Conservation (phyloP, 2,797 vertebrate genomes). For the Neomorphus geoffroyi region DNA sequence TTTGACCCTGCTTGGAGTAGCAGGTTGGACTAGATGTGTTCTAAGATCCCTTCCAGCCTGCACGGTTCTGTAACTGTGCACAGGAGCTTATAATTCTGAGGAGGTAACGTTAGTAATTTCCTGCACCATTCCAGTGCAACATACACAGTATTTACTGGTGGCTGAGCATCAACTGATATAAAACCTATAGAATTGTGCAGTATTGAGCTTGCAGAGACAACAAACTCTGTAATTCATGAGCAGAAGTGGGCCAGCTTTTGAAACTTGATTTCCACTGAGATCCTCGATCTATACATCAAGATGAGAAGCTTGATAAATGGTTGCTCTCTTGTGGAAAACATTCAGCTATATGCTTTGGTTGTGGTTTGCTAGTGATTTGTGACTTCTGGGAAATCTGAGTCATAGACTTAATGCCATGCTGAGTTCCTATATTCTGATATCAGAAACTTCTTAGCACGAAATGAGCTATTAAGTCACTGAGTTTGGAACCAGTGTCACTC, state of each 20-base stretch:
- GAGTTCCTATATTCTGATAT: background rate
- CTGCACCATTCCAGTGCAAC: background rate
- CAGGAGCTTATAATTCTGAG: background rate
- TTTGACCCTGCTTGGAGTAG: background rate
- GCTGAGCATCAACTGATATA: background rate
- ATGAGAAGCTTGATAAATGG: background rate
- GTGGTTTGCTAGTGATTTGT: background rate
- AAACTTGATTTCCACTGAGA: background rate
- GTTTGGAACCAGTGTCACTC: background rate
- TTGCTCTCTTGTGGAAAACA: background rate
- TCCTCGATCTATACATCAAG: background rate
- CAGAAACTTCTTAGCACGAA: background rate
- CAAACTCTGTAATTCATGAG: background rate
- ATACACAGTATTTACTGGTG: background rate
- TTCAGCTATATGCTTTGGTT: background rate
- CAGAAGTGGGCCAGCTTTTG: background rate
- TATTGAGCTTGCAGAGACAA: background rate
- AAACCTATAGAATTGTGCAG: rapidly evolving
- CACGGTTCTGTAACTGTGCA: background rate
- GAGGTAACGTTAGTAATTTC: background rate
- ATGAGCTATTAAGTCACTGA: background rate
- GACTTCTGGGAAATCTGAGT: background rate
- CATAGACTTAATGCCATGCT: rapidly evolving
- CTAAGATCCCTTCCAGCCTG: background rate
- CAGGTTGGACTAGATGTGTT: background rate